Conservation (phyloP, 2,797 vertebrate genomes). For the Hephaestus fuliginosus region DNA sequence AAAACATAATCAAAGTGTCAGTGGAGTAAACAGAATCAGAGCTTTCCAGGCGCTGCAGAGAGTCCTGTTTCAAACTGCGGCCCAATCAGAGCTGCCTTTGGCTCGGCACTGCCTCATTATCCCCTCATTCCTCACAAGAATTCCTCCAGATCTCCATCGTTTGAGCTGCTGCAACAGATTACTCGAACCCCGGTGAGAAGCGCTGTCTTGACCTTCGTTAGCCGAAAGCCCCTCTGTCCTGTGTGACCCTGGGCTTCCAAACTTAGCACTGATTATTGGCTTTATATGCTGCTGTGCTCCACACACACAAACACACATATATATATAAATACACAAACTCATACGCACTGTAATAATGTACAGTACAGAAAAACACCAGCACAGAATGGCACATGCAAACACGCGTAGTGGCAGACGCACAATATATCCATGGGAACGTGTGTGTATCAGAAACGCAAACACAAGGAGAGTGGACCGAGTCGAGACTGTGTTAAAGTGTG, state of each 20-base stretch:
- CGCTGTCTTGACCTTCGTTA: not conserved
- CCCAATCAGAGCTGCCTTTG: slow-evolving; percentile 18
- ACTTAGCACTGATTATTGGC: slow-evolving; percentile 35
- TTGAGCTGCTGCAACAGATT: slow-evolving; percentile 34
- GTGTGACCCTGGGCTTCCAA: slow-evolving; percentile 18
- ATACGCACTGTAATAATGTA: not conserved
- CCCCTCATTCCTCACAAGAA: slow-evolving; percentile 14
- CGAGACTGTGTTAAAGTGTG: not conserved
- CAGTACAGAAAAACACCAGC: not conserved
- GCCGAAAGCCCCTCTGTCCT: slow-evolving; percentile 37
- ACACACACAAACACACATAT: not conserved
- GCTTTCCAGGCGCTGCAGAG: not conserved
- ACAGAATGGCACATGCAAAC: not conserved
- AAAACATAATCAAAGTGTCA: no score
- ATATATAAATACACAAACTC: not conserved
- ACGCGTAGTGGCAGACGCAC: not conserved
- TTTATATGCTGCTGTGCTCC: slow-evolving; percentile 12
- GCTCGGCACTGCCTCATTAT: not conserved
- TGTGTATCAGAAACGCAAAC: not conserved
- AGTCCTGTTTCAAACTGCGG: slow-evolving; percentile 3
- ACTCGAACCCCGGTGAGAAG: slow-evolving; percentile 14
- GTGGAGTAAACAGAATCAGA: not conserved
- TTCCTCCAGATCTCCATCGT: slow-evolving; percentile 17
- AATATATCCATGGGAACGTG: not conserved
- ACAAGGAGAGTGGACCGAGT: not conserved